phyloP scores from a whole-genome alignment of 2,113 vertebrate species.

The Aix galericulata region DNA sequence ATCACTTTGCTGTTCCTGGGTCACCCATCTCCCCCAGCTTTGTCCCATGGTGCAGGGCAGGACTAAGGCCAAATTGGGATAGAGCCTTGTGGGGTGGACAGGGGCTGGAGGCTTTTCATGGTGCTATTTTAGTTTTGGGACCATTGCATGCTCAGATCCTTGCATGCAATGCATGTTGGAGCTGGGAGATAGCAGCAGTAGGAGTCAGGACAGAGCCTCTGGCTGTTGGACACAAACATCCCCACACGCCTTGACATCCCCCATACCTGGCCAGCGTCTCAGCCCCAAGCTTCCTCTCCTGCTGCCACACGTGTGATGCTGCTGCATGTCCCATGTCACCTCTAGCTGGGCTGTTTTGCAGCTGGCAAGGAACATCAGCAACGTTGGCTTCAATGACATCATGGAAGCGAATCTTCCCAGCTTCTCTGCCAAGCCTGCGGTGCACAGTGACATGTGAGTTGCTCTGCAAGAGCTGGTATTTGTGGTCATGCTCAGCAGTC shows the following conservation, averaged over 20 bases:
- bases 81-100: not conserved
- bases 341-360: constrained; percentile 35
- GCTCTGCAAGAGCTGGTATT: not conserved
- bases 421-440: constrained; percentile 65
- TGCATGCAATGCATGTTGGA: too few species aligned
- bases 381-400: constrained; percentile 76
- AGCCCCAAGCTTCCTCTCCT: not conserved
- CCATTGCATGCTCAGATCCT: not conserved
- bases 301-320: not conserved
- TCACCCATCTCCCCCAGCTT: not conserved
- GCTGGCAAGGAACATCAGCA: constrained; percentile 77
- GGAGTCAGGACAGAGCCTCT: not conserved
- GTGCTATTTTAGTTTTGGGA: not conserved
- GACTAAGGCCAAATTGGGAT: not conserved
- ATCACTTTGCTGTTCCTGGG: not conserved
- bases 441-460: constrained; percentile 75
- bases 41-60: not conserved
- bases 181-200: not conserved
- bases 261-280: not conserved
- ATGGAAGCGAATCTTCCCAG: constrained; percentile 74
- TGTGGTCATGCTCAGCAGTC: not conserved
- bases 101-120: not conserved
- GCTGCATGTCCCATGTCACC: not conserved
- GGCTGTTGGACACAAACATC: too few species aligned
- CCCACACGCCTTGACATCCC: not conserved